Percentiles rank a stretch among this genome's conserved stretches.
Evolutionary conservation across 1,140 invertebrate genomes (phyloP).

Genomic region (Papilio polyxenes): DNA sequence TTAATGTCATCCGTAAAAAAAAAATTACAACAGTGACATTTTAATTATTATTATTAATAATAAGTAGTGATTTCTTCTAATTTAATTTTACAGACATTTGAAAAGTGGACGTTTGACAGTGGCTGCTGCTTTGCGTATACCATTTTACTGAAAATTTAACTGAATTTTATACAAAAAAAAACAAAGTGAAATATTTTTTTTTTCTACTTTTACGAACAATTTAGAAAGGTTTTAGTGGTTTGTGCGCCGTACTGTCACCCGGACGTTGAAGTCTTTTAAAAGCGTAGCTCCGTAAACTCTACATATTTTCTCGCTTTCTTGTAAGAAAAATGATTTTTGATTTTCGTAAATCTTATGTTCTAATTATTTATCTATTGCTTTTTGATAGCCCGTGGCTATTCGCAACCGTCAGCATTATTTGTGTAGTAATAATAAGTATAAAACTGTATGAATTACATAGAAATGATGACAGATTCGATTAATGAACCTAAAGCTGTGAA

Average conservation of each 20-base stretch:
- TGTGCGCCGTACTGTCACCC: background rate
- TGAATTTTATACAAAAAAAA: background rate
- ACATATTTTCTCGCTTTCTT: background rate
- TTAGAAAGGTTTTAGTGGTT: background rate
- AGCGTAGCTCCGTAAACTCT: background rate
- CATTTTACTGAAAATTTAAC: background rate
- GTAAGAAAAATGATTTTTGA: background rate
- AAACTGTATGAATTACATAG: too few species aligned
- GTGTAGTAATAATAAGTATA: background rate
- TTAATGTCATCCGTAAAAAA: background rate
- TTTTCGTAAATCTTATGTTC: background rate
- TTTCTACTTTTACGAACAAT: background rate
- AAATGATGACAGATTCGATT: too few species aligned
- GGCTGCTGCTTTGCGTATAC: background rate
- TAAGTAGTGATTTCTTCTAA: background rate
- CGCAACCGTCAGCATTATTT: background rate
- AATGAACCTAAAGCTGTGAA: too few species aligned
- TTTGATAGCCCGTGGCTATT: background rate
- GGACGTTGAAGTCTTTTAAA: slow-evolving; percentile 25
- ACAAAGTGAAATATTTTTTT: background rate
- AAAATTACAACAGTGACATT: background rate
- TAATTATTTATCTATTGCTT: background rate
- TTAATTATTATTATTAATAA: background rate
- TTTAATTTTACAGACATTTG: background rate
- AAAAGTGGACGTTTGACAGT: background rate